Percentiles rank a stretch among this genome's conserved stretches.
Conservation (phyloP, 1,140 invertebrate species). For the Eumaeus atala region DNA sequence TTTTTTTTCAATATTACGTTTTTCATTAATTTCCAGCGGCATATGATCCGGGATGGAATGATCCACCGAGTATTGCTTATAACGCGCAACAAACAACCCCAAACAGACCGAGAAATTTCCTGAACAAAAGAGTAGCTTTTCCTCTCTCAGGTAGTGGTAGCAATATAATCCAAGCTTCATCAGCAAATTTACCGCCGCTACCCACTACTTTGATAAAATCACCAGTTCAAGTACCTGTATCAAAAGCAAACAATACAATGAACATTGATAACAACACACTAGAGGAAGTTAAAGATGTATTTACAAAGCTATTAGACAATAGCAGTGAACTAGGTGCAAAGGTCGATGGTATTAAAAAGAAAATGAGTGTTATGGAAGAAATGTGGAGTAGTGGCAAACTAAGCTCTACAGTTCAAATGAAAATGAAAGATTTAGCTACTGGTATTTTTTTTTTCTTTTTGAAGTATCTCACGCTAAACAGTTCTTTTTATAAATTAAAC, state of each 20-base stretch:
- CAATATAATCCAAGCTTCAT: conserved; percentile 23
- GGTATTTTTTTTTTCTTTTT: conserved; percentile 41
- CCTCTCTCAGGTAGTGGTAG: conserved; percentile 47
- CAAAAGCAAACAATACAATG: conserved; percentile 23
- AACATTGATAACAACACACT: conserved; percentile 43
- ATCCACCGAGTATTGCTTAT: conserved; percentile 71
- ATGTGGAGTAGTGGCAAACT: conserved; percentile 73
- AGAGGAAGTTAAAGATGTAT: conserved; percentile 48
- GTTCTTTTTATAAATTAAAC: neutral
- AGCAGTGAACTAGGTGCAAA: conserved; percentile 61
- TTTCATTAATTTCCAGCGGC: conserved; percentile 42
- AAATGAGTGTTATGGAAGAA: conserved; percentile 65
- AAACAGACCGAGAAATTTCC: conserved; percentile 59
- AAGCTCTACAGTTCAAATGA: conserved; percentile 50
- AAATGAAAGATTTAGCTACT: conserved; percentile 62
- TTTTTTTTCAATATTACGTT: neutral
- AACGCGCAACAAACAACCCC: conserved; percentile 52
- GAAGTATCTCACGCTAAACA: neutral
- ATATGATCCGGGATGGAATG: conserved; percentile 75
- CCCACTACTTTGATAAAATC: conserved; percentile 25
- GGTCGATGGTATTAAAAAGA: conserved; percentile 64
- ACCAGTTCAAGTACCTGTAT: conserved; percentile 21
- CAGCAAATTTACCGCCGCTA: conserved; percentile 43
- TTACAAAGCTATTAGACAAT: conserved; percentile 45
- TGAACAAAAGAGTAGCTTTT: conserved; percentile 75